Conservation (phyloP, 2,113 vertebrate species). For the Microcebus jonahi region DNA sequence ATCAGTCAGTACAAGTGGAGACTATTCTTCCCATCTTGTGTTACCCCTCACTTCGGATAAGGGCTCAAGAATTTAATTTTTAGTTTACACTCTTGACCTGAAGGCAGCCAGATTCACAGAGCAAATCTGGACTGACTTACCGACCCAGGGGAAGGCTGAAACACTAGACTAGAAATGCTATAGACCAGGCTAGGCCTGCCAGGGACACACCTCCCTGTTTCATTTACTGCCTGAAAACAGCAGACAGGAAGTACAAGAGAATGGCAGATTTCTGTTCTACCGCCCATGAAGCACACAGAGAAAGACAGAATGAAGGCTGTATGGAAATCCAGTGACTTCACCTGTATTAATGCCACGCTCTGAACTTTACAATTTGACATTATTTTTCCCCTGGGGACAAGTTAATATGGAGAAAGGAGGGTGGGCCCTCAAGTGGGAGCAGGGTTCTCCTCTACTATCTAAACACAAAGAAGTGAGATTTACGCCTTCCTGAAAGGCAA, state of each 20-base stretch:
- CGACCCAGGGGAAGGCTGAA: background rate
- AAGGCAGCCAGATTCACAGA: background rate
- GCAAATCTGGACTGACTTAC: background rate
- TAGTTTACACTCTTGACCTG: background rate
- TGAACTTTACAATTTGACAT: background rate
- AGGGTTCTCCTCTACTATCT: background rate
- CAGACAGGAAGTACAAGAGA: background rate
- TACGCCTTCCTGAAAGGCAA: background rate
- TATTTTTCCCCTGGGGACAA: background rate
- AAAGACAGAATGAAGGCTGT: background rate
- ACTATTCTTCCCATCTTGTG: too few species aligned
- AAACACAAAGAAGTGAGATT: background rate
- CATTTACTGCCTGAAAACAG: background rate
- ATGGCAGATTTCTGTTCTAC: background rate
- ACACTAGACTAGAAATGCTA: background rate
- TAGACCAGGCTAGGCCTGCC: background rate
- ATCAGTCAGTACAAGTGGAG: too few species aligned
- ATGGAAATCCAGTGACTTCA: background rate
- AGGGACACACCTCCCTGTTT: background rate
- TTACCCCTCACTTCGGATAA: too few species aligned
- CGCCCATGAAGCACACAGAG: background rate
- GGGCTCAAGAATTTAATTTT: too few species aligned
- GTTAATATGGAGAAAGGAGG: background rate
- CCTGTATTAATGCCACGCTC: background rate
- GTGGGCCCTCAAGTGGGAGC: background rate